A percentile compares a stretch with the other conserved stretches of the same genome.
These are phyloP conservation scores for Diarsia rubi DNA, from an alignment of 2,888 invertebrate genomes.

Conservation along the genomic window DNA sequence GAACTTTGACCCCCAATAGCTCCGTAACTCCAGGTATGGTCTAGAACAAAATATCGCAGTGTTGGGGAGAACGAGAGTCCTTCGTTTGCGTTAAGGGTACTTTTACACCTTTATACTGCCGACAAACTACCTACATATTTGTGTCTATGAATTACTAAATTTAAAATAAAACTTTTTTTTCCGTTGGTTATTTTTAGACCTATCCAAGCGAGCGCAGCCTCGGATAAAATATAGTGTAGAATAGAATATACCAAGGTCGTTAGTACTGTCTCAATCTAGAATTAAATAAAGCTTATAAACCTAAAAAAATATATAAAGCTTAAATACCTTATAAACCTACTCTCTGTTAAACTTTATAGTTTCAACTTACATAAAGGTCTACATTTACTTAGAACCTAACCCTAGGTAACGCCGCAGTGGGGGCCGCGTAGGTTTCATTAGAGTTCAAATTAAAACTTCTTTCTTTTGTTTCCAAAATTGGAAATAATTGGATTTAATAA, in stretches of 20 bases:
- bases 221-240: not conserved
- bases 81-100: too few species aligned
- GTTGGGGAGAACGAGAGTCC: too few species aligned
- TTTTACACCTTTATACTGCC: too few species aligned
- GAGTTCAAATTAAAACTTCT: constrained; percentile 7
- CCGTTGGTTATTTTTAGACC: not conserved
- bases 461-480: constrained; percentile 33
- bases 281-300: constrained; percentile 1
- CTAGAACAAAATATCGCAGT: too few species aligned
- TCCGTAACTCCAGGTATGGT: too few species aligned
- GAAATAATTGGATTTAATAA: constrained; percentile 41
- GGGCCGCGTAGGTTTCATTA: constrained; percentile 28
- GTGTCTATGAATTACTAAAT: too few species aligned
- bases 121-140: too few species aligned
- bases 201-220: not conserved
- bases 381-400: constrained; percentile 11
- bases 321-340: not conserved
- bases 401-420: constrained; percentile 32
- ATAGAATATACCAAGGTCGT: not conserved
- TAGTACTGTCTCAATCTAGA: constrained; percentile 1
- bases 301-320: too few species aligned
- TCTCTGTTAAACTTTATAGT: not conserved
- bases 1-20: too few species aligned
- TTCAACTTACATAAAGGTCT: constrained; percentile 22
- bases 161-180: too few species aligned